These are phyloP conservation scores for Machimus atricapillus DNA, from an alignment of 2,888 invertebrate species.

Conservation along the genomic window DNA sequence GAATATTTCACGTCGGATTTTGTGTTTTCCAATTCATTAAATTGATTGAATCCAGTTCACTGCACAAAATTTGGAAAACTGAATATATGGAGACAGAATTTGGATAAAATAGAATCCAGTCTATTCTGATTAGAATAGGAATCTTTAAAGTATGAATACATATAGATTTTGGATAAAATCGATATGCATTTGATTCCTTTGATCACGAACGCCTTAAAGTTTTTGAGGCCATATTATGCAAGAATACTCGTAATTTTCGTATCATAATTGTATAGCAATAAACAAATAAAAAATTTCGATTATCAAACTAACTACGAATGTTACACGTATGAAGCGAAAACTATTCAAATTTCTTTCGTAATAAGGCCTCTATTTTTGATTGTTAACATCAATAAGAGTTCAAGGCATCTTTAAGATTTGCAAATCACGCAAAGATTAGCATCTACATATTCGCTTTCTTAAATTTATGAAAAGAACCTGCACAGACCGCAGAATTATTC, in stretches of 20 bases:
- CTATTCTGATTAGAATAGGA: not conserved
- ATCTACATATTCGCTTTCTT: not conserved
- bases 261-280: not conserved
- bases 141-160: not conserved
- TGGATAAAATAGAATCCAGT: not conserved
- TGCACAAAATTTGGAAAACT: not conserved
- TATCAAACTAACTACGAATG: not conserved
- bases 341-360: not conserved
- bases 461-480: not conserved
- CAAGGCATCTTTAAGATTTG: not conserved
- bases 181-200: not conserved
- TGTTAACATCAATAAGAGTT: not conserved
- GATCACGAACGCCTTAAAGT: not conserved
- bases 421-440: not conserved
- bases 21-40: not conserved
- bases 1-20: not conserved
- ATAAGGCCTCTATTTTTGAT: not conserved
- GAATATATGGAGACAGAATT: not conserved
- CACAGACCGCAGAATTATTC: not conserved
- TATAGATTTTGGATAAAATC: not conserved
- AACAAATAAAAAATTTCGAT: not conserved
- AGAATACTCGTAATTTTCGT: not conserved
- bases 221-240: not conserved
- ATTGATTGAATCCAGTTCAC: not conserved
- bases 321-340: not conserved